Evolutionary conservation across 1,140 invertebrate genomes (phyloP), one percentile per base, ranked within the genome.

Genomic region (Nebria ingens): DNA sequence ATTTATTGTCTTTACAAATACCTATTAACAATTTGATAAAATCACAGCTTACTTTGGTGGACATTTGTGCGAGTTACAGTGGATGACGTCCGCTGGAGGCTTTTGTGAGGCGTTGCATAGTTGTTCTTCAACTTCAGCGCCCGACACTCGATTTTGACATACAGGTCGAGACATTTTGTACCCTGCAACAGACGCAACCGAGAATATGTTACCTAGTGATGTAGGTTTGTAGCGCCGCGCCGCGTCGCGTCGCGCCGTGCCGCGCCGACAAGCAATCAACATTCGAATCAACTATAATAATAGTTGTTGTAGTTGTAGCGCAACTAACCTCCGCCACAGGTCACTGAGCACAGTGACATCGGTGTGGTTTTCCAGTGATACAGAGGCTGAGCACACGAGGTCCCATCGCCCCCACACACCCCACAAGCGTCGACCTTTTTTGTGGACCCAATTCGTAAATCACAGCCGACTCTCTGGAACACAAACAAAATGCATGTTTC

Each of bases 261-360:
- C n/a, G n/a, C n/a, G n/a, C n/a, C n/a, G n/a, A n/a, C n/a, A n/a
- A n/a, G n/a, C n/a, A n/a, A n/a, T n/a, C n/a, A n/a, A n/a, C n/a
- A n/a, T n/a, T n/a, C n/a, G n/a, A n/a, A n/a, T n/a, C n/a, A n/a
- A n/a, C n/a, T n/a, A n/a, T 11, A 21, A 51, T 19, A 9, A 34
- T 38, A 38, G 40, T 34, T 29, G 40, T 17, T 21, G 12, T 17
- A 19, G 11, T 54, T 59, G 62, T 55, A 61, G 63, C 21, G 69
- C 78, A n/a, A n/a, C n/a, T 79, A 76, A 95, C 92, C 93, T 78
- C 91, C 91, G 57, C 93, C 92, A 75, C 93, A 96, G 45, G 89
- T 86, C 55, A 83, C 85, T 13, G 90, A 92, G 70, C 93, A 97
- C 29, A 86, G 75, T 2, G 85, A 89, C 59, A 84, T 83, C 53